These are phyloP conservation scores for Agapornis roseicollis DNA, from an alignment of 2,113 vertebrate genomes.

Conservation along the genomic window DNA sequence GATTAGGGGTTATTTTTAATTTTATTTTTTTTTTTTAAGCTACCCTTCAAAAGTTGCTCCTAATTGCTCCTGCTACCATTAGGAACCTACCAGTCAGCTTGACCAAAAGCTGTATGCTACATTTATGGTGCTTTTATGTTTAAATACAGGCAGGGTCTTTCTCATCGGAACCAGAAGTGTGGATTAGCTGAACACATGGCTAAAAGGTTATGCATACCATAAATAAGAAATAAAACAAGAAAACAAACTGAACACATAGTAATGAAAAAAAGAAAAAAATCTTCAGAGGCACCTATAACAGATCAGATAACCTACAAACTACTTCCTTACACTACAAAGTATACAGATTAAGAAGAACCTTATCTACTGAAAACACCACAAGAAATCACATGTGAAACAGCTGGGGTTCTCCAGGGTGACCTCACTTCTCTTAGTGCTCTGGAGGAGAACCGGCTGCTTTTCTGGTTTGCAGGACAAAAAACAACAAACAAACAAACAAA, in stretches of 20 bases:
- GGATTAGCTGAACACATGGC: background rate
- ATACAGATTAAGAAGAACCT: background rate
- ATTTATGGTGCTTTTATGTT: background rate
- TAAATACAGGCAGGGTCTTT: background rate
- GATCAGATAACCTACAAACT: background rate
- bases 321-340: background rate
- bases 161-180: background rate
- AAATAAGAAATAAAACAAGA: background rate
- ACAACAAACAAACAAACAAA: too few relatives aligned
- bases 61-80: background rate
- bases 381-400: background rate
- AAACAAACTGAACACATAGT: too few relatives aligned
- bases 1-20: background rate
- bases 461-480: fast-evolving
- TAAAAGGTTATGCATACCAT: background rate
- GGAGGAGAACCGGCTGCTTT: background rate
- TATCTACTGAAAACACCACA: background rate
- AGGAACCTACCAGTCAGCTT: background rate
- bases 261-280: background rate
- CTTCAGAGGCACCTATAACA: background rate
- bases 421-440: background rate
- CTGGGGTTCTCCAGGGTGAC: background rate
- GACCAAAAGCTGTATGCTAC: background rate
- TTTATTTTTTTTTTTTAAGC: background rate
- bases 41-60: background rate